Base-by-base conservation (phyloP, 2,888 invertebrate genomes). In the Hedya salicella region DNA sequence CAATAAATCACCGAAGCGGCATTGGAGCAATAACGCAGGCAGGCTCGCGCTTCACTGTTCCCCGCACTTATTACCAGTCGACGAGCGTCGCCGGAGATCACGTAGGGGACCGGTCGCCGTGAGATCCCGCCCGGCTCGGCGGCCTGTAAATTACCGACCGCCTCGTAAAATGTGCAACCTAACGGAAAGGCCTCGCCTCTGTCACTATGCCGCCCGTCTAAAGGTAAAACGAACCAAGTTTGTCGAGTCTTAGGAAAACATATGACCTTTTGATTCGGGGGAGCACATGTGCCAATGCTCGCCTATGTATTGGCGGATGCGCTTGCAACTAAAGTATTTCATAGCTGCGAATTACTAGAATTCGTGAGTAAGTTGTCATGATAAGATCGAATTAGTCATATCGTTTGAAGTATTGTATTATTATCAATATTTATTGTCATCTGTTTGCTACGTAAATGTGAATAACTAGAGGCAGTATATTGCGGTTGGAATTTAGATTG, bases 151-250 rank as follows among this genome's bases (percentile, higher is more conserved):
- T 81, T 81, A 77, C 78, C 74, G 70, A 70, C 69, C 67, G 69
- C 75, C 74, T 84, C 83, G 81, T 85, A 86, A 86, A 88, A 87
- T 87, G 87, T 88, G 86, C 86, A 87, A 83, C 79, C 81, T 83
- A 84, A 87, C 83, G 85, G 86, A 86, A 85, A 85, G 62, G 61
- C 68, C 52, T 59, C 62, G 67, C 60, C 69, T 50, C 64, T 66
- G 68, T 60, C 64, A 42, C 56, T 56, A 66, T 56, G 67, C 67
- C 32, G 46, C 36, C 60, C 62, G 17, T 59, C 36, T 59, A 50
- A 66, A 48, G 21, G 19, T 13, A 21, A 48, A 48, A 48, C 48
- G 48, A 16, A 48, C 9, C 21, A 48, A 21, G 48, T 19, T 21
- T 21, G 48, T 21, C 19, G 19, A 11, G 48, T 1, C 13, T n/a